phyloP scores from a whole-genome alignment of 2,888 invertebrate genomes.

The Calameuta filiformis region DNA sequence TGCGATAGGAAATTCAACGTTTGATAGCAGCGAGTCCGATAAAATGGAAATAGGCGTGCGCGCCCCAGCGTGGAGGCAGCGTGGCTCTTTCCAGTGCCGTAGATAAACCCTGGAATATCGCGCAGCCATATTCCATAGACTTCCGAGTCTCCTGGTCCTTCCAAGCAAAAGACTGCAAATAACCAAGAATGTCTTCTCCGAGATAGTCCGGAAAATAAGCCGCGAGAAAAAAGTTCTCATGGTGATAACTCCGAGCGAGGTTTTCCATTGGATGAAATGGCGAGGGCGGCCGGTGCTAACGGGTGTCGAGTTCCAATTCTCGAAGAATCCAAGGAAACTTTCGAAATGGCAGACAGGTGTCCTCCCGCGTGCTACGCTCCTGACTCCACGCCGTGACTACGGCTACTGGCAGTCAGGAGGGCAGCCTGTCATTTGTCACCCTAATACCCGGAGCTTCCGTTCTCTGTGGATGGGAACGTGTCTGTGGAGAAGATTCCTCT shows the following conservation, averaged over 20 bases:
- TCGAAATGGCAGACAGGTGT: background rate
- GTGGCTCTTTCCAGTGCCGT: background rate
- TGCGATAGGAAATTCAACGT: conserved; percentile 41
- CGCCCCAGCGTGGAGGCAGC: conserved; percentile 3
- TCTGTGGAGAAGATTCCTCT: conserved; percentile 1
- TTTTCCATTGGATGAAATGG: background rate
- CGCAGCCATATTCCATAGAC: background rate
- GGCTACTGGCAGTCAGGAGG: conserved; percentile 8
- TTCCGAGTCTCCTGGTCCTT: background rate
- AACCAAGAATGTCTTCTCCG: background rate
- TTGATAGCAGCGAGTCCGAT: conserved; percentile 37
- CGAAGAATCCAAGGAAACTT: background rate
- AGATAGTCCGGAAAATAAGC: background rate
- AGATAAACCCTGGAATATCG: background rate
- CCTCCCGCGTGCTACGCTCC: conserved; percentile 1
- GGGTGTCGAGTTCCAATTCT: background rate
- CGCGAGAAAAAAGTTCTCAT: background rate
- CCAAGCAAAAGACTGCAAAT: background rate
- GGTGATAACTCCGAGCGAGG: background rate
- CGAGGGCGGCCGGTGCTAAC: background rate
- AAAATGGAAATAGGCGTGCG: conserved; percentile 44
- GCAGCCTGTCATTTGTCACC: conserved; percentile 35
- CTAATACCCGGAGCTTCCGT: conserved; percentile 27
- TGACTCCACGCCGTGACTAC: background rate
- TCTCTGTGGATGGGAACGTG: background rate